These are phyloP conservation scores for Ophion costatus DNA, from an alignment of 2,888 invertebrate species.

Conservation along the genomic window DNA sequence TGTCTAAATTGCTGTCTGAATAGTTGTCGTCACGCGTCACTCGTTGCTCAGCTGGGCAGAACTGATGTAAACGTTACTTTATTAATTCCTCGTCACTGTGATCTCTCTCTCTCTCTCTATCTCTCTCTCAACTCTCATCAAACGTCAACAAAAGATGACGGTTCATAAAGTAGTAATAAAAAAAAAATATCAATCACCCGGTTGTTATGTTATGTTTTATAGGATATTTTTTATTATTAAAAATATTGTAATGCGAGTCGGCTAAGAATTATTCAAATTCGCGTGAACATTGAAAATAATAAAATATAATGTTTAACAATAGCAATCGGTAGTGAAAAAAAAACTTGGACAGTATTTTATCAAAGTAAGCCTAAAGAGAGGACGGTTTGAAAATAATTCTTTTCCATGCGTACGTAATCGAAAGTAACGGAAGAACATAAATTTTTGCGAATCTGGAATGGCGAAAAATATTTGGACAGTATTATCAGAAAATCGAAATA, in stretches of 20 bases:
- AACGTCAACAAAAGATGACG: neutral
- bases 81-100: constrained; percentile 71
- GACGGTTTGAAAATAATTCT: no score
- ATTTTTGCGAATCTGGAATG: no score
- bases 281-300: no score
- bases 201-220: neutral
- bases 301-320: no score
- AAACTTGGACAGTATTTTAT: no score
- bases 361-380: no score
- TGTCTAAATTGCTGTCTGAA: constrained; percentile 77
- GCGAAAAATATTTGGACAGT: neutral
- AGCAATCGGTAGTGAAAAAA: no score
- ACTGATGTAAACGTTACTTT: constrained; percentile 74
- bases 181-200: neutral
- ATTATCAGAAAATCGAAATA: neutral
- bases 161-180: neutral
- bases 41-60: constrained; percentile 75
- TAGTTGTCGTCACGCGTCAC: constrained; percentile 74
- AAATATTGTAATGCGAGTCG: neutral
- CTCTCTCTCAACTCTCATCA: no score
- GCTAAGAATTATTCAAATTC: no score
- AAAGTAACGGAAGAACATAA: no score
- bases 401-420: no score
- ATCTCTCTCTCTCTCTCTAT: neutral
- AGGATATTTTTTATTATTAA: neutral